A percentile compares a stretch with the other conserved stretches of the same genome.
Evolutionary conservation across 2,888 invertebrate species (phyloP).

Genomic region (Andrena chrysosceles): DNA sequence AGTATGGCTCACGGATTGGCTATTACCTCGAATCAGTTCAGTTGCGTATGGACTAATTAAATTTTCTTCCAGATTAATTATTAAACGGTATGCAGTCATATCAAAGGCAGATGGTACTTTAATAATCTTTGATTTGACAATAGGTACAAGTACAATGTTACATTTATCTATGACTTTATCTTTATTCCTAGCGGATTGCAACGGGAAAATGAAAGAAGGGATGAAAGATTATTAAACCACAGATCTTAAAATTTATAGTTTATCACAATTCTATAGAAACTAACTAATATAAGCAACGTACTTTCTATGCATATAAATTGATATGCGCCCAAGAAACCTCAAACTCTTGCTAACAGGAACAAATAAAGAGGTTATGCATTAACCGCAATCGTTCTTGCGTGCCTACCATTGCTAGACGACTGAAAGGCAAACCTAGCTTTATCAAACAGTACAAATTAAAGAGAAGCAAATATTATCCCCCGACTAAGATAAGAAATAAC

Average conservation of each 20-base stretch:
- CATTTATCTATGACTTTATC: too few relatives aligned
- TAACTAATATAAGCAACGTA: background rate
- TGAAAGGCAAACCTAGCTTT: constrained; percentile 8
- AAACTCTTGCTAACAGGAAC: constrained; percentile 22
- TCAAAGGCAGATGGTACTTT: too few relatives aligned
- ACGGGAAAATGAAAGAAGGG: too few relatives aligned
- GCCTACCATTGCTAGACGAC: background rate
- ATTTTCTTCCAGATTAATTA: background rate
- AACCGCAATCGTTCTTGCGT: constrained; percentile 7
- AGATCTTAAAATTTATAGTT: background rate
- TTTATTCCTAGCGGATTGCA: too few relatives aligned
- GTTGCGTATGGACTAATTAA: background rate
- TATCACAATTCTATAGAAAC: background rate
- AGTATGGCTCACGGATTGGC: background rate
- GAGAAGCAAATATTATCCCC: background rate
- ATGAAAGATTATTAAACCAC: too few relatives aligned
- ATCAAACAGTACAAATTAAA: constrained; percentile 1
- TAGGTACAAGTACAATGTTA: too few relatives aligned
- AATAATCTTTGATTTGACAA: too few relatives aligned
- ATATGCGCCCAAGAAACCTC: background rate
- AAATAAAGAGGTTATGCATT: constrained; percentile 33
- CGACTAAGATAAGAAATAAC: background rate
- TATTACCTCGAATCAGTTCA: background rate
- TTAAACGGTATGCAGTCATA: background rate
- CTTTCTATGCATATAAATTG: too few relatives aligned